Percentiles rank a stretch among this genome's conserved stretches.
Conservation (phyloP, 2,113 vertebrate genomes). For the Myrmecophaga tridactyla region DNA sequence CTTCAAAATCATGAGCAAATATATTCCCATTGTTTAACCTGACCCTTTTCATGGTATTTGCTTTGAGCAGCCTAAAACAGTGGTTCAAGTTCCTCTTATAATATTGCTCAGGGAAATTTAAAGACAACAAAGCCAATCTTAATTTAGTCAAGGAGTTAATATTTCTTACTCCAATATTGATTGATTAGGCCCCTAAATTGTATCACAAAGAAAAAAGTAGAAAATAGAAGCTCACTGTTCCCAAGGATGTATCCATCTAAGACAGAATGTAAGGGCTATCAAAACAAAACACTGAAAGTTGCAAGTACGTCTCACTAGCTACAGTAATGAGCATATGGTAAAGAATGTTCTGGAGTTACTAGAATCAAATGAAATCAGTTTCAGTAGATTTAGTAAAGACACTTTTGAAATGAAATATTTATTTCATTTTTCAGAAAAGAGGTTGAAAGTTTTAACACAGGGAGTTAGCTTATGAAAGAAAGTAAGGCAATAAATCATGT, state of each 20-base stretch:
- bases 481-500: neutral
- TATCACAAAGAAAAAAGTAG: neutral
- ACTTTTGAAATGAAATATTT: neutral
- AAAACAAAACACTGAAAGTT: neutral
- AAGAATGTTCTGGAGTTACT: neutral
- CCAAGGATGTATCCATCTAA: neutral
- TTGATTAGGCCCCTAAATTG: neutral
- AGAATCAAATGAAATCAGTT: neutral
- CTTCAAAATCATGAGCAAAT: no score
- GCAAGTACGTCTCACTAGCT: neutral
- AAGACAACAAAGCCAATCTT: neutral
- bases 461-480: neutral
- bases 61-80: no score
- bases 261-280: neutral
- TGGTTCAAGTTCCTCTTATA: neutral
- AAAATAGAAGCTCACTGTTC: neutral
- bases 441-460: neutral
- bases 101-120: conserved; percentile 11
- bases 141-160: neutral
- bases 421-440: neutral
- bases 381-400: neutral
- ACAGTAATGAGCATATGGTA: neutral
- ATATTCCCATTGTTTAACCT: no score
- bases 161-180: neutral
- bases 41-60: no score